Conservation (phyloP, 2,888 invertebrate species). For the Cheilosia vulpina region DNA sequence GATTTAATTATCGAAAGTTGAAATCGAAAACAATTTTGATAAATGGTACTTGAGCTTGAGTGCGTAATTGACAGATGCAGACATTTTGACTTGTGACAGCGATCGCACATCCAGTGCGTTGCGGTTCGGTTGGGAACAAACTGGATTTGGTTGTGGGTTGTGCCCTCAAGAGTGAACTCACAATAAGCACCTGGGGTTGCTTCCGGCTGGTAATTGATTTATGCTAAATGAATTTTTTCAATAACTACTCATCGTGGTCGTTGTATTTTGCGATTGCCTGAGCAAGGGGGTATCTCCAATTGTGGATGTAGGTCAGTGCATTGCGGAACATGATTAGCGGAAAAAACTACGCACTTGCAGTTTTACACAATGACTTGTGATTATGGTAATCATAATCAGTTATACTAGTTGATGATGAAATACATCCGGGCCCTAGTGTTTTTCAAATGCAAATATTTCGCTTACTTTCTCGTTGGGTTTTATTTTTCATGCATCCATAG, state of each 20-base stretch:
- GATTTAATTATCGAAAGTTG: slow-evolving; percentile 30
- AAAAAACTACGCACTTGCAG: neutral
- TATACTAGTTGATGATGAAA: too few species aligned
- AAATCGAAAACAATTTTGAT: slow-evolving; percentile 3
- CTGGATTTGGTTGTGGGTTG: slow-evolving; percentile 14
- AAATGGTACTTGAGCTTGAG: slow-evolving; percentile 13
- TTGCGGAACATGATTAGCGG: slow-evolving; percentile 6
- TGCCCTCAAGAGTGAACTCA: neutral
- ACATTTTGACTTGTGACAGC: neutral
- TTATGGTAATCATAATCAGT: too few species aligned
- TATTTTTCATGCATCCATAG: too few species aligned
- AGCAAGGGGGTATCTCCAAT: neutral
- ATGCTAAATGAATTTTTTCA: neutral
- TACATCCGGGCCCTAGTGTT: too few species aligned
- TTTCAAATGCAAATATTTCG: too few species aligned
- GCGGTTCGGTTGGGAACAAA: slow-evolving; percentile 29
- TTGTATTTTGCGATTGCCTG: neutral
- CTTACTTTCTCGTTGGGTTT: too few species aligned
- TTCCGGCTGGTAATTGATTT: neutral
- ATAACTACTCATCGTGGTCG: neutral
- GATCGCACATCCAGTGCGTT: slow-evolving; percentile 20
- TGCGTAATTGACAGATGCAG: slow-evolving; percentile 3
- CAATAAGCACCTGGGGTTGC: slow-evolving; percentile 19
- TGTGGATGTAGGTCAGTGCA: slow-evolving; percentile 11
- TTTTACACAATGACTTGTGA: neutral